These are phyloP conservation scores for Ptychobarbus kaznakovi DNA, from an alignment of 2,797 vertebrate genomes.

Conservation along the genomic window DNA sequence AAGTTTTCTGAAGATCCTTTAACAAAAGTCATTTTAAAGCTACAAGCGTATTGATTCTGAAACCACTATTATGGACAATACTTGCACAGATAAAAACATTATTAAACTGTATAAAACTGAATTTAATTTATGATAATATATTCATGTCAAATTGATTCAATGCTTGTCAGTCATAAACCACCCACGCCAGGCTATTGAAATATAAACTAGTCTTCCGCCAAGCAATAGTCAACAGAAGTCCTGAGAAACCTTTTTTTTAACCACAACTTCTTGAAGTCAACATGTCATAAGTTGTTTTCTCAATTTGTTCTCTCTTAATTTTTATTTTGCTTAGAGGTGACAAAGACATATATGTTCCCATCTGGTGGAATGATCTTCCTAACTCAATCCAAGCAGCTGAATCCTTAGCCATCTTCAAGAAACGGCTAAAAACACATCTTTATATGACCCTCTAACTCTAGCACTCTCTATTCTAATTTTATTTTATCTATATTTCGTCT, in stretches of 20 bases:
- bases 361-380: no score
- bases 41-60: background rate
- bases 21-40: background rate
- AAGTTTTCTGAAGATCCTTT: background rate
- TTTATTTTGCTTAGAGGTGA: background rate
- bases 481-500: no score
- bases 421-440: no score
- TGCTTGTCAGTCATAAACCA: background rate
- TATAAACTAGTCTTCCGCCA: background rate
- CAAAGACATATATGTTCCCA: background rate
- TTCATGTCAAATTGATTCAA: background rate
- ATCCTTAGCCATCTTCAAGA: no score
- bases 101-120: background rate
- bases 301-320: background rate
- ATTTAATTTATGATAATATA: background rate
- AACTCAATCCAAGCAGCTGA: no score
- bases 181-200: background rate
- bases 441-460: no score
- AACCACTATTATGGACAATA: background rate
- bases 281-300: background rate
- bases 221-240: background rate
- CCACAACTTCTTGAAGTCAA: background rate
- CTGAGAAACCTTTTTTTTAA: background rate
- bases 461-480: no score
- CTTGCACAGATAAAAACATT: background rate